phyloP scores from a whole-genome alignment of 2,888 invertebrate genomes.

The Volucella bombylans region DNA sequence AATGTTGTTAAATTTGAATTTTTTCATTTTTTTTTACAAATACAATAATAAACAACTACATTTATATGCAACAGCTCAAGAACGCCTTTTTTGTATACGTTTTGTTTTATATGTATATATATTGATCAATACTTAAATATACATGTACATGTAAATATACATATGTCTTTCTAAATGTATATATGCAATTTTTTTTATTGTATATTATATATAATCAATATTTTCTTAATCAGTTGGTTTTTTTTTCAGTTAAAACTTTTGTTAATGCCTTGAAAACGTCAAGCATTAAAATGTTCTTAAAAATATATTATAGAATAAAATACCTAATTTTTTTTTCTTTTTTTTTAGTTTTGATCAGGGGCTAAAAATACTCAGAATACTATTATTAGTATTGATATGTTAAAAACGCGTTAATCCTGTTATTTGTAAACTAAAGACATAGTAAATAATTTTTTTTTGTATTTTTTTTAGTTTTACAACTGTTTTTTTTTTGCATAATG shows the following conservation, averaged over 20 bases:
- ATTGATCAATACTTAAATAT: slow-evolving; percentile 69
- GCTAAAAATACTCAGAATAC: slow-evolving; percentile 72
- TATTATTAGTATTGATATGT: slow-evolving; percentile 73
- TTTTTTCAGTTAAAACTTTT: slow-evolving; percentile 70
- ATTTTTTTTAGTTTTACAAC: slow-evolving; percentile 24
- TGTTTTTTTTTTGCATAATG: slow-evolving; percentile 39
- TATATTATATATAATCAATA: slow-evolving; percentile 73
- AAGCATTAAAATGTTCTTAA: slow-evolving; percentile 73
- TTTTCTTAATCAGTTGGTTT: slow-evolving; percentile 70
- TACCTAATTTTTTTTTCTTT: slow-evolving; percentile 66
- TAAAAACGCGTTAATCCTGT: slow-evolving; percentile 73
- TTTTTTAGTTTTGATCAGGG: slow-evolving; percentile 70
- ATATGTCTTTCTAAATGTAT: slow-evolving; percentile 74
- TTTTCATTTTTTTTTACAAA: slow-evolving; percentile 75
- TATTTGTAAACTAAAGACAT: slow-evolving; percentile 67
- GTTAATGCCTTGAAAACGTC: slow-evolving; percentile 73
- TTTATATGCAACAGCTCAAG: slow-evolving; percentile 75
- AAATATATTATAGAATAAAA: slow-evolving; percentile 71
- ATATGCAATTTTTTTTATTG: slow-evolving; percentile 69
- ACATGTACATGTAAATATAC: slow-evolving; percentile 74
- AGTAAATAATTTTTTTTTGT: slow-evolving; percentile 42
- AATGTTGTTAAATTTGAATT: slow-evolving; percentile 68
- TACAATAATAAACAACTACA: slow-evolving; percentile 79
- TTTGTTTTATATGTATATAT: slow-evolving; percentile 73
- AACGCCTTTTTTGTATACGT: slow-evolving; percentile 73